Evolutionary conservation across 1,140 invertebrate species (phyloP), one percentile per base, ranked within the genome.

Genomic region (Aphelinus certus): DNA sequence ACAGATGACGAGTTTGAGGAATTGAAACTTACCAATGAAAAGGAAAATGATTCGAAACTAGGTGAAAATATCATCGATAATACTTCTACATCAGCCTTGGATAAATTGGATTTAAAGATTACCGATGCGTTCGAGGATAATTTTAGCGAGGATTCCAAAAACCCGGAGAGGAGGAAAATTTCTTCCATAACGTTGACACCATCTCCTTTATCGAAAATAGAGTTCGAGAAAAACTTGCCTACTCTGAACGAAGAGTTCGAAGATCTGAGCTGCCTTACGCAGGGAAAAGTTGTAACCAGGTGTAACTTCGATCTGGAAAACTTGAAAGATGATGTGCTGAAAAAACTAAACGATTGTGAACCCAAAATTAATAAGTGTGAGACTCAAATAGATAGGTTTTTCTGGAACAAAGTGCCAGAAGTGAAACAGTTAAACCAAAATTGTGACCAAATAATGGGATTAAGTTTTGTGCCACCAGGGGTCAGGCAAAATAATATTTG

Each of bases 221-320:
- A 63, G 48, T n/a, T 43, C 4, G 3, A 64, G 42, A 58, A 45
- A 26, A 60, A 1, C 43, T 3, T 60, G 45, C 26, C 60, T 2
- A n/a, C 45, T n/a, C 56, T 66, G 60, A 60, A 75, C 7, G 67
- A 71, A 10, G 46, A 43, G 47, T 1, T 4, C 3, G 10, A 66
- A 45, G 7, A 53, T 47, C 1, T 4, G 1, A 73, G 47, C 53
- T 26, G 51, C 6, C 9, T 10, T 9, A 45, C 56, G 7, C 51
- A 10, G 4, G 10, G 55, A 71, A 63, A 51, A 57, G 67, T 58
- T 26, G 26, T 26, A 26, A 26, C 26, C 3, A 60, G 64, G 46
- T 76, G 67, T n/a, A 76, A 67, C 43, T 56, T 76, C n/a, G 75
- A 76, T 47, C 26, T 76, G 10, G 62, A 71, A 10, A 76, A 76